A percentile compares a stretch with the other conserved stretches of the same genome.
Evolutionary conservation across 2,888 invertebrate species (phyloP).

Genomic region (Dilophus febrilis): DNA sequence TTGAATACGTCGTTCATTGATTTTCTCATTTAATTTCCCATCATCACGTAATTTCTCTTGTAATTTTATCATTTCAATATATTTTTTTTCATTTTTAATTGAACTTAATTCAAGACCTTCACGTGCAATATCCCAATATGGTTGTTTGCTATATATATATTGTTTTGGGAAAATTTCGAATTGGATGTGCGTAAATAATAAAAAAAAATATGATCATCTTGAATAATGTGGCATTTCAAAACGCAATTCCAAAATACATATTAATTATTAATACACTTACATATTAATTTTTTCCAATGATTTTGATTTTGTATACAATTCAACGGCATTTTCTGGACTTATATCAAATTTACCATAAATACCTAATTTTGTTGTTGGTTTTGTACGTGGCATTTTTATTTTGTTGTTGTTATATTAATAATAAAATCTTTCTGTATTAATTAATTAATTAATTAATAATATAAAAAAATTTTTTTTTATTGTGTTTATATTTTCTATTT

Average conservation of each 20-base stretch:
- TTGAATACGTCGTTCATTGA: constrained; percentile 20
- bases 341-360: constrained; percentile 25
- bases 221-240: background rate
- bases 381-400: constrained; percentile 22
- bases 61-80: constrained; percentile 19
- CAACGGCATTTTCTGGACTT: constrained; percentile 22
- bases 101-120: constrained; percentile 24
- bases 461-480: too few species aligned
- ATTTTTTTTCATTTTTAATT: constrained; percentile 23
- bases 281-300: constrained; percentile 22
- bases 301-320: constrained; percentile 23
- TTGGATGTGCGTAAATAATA: too few species aligned
- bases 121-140: constrained; percentile 26
- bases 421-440: too few species aligned
- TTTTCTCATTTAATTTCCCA: constrained; percentile 17
- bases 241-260: background rate
- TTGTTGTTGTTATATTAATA: too few species aligned
- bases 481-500: too few species aligned
- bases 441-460: too few species aligned
- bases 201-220: too few species aligned
- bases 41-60: constrained; percentile 22
- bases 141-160: constrained; percentile 19
- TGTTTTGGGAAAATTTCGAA: background rate
- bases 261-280: constrained; percentile 14
- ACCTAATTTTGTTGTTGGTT: constrained; percentile 24